Evolutionary conservation across 2,113 vertebrate species (phyloP).

Genomic region (Benitochromis conjunctus): DNA sequence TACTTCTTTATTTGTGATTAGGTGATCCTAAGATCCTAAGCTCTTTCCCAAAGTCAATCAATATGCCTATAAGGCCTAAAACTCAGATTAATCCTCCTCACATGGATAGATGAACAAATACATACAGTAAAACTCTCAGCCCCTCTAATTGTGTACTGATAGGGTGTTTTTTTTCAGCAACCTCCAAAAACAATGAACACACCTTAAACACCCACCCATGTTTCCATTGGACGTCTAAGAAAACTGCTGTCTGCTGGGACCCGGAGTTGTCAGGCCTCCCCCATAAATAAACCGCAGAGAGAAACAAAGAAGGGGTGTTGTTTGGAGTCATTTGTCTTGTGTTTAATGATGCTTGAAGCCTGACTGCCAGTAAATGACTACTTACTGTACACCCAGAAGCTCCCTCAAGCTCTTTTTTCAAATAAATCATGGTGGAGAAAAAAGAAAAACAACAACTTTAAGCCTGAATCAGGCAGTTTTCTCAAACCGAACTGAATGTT

Average conservation of each 20-base stretch:
- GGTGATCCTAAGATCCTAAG: not conserved
- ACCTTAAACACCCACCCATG: not conserved
- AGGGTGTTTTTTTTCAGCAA: slow-evolving; percentile 56
- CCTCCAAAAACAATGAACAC: slow-evolving; percentile 45
- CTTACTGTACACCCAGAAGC: not conserved
- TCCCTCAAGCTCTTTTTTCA: not conserved
- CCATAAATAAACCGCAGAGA: slow-evolving; percentile 36
- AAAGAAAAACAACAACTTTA: not conserved
- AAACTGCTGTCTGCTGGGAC: slow-evolving; percentile 1
- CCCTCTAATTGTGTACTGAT: slow-evolving; percentile 37
- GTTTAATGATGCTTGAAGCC: slow-evolving; percentile 47
- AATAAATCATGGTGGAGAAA: not conserved
- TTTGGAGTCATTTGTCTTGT: slow-evolving; percentile 25
- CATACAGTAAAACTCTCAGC: not conserved
- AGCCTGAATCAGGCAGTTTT: not conserved
- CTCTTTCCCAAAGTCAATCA: not conserved
- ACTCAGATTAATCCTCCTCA: not conserved
- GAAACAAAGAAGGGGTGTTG: not conserved
- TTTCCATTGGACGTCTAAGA: slow-evolving; percentile 16
- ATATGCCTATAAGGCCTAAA: not conserved
- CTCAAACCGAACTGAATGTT: not conserved
- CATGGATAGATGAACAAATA: not conserved
- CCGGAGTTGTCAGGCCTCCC: slow-evolving; percentile 1
- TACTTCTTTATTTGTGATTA: not conserved
- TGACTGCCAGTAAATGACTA: slow-evolving; percentile 27